Evolutionary conservation across 2,113 vertebrate genomes (phyloP).

Genomic region (Syngnathoides biaculeatus): DNA sequence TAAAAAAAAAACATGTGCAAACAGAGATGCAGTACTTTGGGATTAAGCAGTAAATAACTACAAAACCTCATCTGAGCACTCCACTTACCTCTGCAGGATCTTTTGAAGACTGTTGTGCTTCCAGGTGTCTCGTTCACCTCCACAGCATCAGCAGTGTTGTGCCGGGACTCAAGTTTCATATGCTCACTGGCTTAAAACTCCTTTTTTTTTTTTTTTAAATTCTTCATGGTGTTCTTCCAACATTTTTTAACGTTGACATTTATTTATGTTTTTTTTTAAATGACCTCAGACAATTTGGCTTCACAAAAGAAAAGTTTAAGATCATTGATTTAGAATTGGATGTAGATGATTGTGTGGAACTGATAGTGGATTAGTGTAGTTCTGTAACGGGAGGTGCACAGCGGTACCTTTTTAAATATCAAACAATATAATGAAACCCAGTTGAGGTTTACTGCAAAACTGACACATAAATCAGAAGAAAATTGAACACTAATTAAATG

Average conservation of each 20-base stretch:
- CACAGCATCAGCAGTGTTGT: conserved; percentile 12
- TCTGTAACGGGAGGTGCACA: too few species aligned
- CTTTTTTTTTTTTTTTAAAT: too few species aligned
- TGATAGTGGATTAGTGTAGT: neutral
- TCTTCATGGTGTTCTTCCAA: neutral
- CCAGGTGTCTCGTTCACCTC: conserved; percentile 57
- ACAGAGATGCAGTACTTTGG: conserved; percentile 55
- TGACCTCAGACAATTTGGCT: neutral
- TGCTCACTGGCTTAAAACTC: neutral
- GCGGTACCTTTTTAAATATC: too few species aligned
- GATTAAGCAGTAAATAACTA: conserved; percentile 54
- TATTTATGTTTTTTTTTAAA: neutral
- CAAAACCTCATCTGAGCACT: conserved; percentile 57
- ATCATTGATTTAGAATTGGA: neutral
- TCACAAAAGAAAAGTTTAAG: neutral
- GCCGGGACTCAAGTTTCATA: neutral
- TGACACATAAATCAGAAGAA: too few species aligned
- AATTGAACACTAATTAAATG: too few species aligned
- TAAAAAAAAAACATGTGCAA: conserved; percentile 13
- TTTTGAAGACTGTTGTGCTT: conserved; percentile 60
- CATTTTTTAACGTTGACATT: neutral
- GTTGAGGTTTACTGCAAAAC: too few species aligned
- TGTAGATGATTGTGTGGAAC: neutral
- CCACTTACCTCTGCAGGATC: conserved; percentile 48
- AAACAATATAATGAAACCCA: too few species aligned